phyloP scores from a whole-genome alignment of 1,140 invertebrate genomes.

The Aplysia californica region DNA sequence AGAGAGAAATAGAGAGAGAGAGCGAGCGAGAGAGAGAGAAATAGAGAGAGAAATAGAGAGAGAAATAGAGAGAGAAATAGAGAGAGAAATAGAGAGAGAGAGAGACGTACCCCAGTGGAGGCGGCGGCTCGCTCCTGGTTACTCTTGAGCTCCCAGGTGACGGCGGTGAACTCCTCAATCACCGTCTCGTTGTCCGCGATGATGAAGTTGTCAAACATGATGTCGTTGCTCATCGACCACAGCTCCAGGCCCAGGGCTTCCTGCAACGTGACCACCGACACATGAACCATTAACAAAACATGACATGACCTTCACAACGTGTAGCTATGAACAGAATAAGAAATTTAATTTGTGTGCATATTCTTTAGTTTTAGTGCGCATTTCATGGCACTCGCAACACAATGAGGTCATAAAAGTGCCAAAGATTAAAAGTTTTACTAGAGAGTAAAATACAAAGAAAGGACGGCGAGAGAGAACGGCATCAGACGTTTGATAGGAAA shows the following conservation, averaged over 20 bases:
- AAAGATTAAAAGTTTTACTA: too few species aligned
- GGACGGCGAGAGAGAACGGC: slow-evolving; percentile 3
- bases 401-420: too few species aligned
- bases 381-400: too few species aligned
- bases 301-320: too few species aligned
- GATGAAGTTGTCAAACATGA: slow-evolving; percentile 92
- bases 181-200: slow-evolving; percentile 87
- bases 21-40: too few species aligned
- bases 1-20: too few species aligned
- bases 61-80: too few species aligned
- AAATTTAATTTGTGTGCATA: not conserved
- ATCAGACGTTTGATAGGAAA: too few species aligned
- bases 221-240: slow-evolving; percentile 97
- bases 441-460: not conserved
- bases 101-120: slow-evolving; percentile 45
- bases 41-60: too few species aligned
- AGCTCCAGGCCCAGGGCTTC: slow-evolving; percentile 93
- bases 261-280: slow-evolving; percentile 74
- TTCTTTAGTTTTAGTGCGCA: not conserved
- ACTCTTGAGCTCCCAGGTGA: slow-evolving; percentile 88
- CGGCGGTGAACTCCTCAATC: slow-evolving; percentile 83
- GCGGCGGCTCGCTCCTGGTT: slow-evolving; percentile 69
- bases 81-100: too few species aligned
- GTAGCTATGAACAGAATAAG: not conserved
- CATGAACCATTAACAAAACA: too few species aligned